Percentiles rank a stretch among this genome's conserved stretches.
Conservation (phyloP, 2,888 invertebrate genomes). For the Drosophila diplacantha region DNA sequence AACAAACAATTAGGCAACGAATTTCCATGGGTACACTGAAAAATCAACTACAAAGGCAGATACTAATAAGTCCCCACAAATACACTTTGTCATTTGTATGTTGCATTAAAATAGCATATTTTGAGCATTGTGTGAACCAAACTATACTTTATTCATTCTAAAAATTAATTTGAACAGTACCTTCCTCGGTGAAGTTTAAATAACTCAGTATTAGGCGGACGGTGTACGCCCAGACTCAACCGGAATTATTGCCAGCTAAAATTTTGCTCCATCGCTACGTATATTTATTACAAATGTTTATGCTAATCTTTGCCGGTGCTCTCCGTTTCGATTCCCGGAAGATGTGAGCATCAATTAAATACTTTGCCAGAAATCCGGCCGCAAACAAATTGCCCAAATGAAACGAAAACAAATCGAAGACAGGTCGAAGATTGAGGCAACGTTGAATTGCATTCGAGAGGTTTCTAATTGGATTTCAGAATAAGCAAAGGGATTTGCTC, state of each 20-base stretch:
- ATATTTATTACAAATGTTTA: slow-evolving; percentile 65
- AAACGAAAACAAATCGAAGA: slow-evolving; percentile 59
- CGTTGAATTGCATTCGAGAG: slow-evolving; percentile 47
- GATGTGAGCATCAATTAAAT: slow-evolving; percentile 63
- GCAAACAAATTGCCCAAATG: slow-evolving; percentile 53
- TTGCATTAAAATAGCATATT: background rate
- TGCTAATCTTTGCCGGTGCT: slow-evolving; percentile 59
- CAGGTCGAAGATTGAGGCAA: slow-evolving; percentile 37
- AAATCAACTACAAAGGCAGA: background rate
- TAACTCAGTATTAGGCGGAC: background rate
- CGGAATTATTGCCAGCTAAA: slow-evolving; percentile 48
- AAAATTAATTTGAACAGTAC: background rate
- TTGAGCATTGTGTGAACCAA: background rate
- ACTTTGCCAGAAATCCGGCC: slow-evolving; percentile 28
- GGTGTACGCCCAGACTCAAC: slow-evolving; percentile 29
- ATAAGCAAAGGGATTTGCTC: slow-evolving; percentile 36
- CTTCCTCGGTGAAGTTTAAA: too few species aligned
- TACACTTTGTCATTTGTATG: background rate
- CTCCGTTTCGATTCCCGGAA: slow-evolving; percentile 39
- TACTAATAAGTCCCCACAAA: background rate
- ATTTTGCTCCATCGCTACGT: slow-evolving; percentile 24
- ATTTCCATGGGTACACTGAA: slow-evolving; percentile 17
- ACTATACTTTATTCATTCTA: background rate
- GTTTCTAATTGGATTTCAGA: slow-evolving; percentile 48
- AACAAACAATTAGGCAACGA: slow-evolving; percentile 62